Conservation (phyloP, 2,888 invertebrate genomes). For the Meteorus cinctellus region DNA sequence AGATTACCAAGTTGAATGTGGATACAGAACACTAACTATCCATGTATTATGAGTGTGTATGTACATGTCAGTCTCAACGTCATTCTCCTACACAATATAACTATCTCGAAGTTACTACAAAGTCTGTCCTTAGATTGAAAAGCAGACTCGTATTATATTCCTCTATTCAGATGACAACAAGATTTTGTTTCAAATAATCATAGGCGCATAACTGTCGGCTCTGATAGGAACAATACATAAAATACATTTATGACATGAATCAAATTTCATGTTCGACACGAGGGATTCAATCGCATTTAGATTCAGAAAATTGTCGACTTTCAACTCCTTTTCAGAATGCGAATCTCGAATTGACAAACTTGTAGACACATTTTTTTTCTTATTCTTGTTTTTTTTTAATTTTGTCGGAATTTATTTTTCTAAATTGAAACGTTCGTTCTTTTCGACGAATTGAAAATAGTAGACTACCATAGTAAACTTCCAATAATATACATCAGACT, state of each 20-base stretch:
- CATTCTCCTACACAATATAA: neutral
- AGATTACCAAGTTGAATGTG: constrained; percentile 10
- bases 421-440: too few species aligned
- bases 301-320: too few species aligned
- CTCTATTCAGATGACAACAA: neutral
- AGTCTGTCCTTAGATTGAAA: neutral
- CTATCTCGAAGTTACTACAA: neutral
- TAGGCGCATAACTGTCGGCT: neutral
- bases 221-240: neutral
- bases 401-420: too few species aligned
- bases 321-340: too few species aligned
- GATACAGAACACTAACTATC: neutral
- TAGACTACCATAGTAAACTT: too few species aligned
- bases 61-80: neutral
- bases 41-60: neutral
- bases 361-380: too few species aligned
- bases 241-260: neutral
- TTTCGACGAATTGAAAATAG: too few species aligned
- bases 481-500: too few species aligned
- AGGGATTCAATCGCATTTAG: too few species aligned
- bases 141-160: neutral
- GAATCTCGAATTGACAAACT: too few species aligned
- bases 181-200: neutral
- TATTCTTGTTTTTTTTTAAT: too few species aligned
- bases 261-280: too few species aligned